Base-by-base conservation (phyloP, 2,797 vertebrate genomes). In the Chaunax sp. region DNA sequence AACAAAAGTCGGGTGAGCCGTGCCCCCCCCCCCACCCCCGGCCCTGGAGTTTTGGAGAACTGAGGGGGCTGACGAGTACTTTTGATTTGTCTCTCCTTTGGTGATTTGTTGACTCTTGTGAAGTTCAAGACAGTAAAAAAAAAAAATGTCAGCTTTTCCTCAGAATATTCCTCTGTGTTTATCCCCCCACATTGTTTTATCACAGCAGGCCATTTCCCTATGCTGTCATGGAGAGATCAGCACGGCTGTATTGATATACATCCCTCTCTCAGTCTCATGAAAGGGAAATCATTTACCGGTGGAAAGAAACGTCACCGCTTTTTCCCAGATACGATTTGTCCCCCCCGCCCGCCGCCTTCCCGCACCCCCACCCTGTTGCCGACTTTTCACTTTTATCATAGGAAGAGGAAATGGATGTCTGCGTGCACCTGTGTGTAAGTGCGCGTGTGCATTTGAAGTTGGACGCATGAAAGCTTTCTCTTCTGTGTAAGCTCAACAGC, bases 41-140 rank as follows among this genome's bases (percentile, higher is more conserved):
- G 78, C 85, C 82, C 81, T 38, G 69, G 78, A 87, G 85, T 90
- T 84, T 88, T 80, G 80, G 75, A 87, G 84, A 89, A 90, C 82
- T 87, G 89, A 90, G 85, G 78, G 84, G 87, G 88, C 58, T 86
- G 84, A 82, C 79, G 73, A 86, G 68, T 68, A 78, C 89, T 87
- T 90, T 91, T 90, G 85, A 89, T 89, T 89, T 52, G 60, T 73
- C 77, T 83, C 84, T 88, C 83, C 85, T 91, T 91, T 90, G 84
- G 91, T 90, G 89, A 92, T 91, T 91, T 92, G 90, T 91, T 91
- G 91, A 92, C 88, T 92, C 91, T 77, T 90, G 81, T 90, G 88
- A 91, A 91, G 90, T 90, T 88, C 81, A 87, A 88, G 83, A 84
- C 78, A 81, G 78, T 77, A 73, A 89, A 89, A 51, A 88, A 73